These are phyloP conservation scores for Brevimyrus niger DNA, from an alignment of 2,113 vertebrate species.

Conservation along the genomic window DNA sequence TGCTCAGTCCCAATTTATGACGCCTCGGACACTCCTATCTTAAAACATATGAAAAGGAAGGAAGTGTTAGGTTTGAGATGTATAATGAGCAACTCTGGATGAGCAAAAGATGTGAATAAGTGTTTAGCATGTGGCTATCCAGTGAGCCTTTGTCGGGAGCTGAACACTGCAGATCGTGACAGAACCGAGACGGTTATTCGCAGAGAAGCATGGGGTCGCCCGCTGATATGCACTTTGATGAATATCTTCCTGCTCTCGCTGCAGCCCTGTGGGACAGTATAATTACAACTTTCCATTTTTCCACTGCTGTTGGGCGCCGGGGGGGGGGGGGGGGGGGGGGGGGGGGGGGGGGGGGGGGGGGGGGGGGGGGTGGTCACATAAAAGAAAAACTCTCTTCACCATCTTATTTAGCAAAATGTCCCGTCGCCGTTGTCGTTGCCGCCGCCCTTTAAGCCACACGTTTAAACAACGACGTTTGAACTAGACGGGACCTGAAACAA, in stretches of 20 bases:
- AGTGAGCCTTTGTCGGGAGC: neutral
- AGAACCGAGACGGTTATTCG: neutral
- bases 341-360: neutral
- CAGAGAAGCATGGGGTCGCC: slow-evolving; percentile 24
- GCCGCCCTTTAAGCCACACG: neutral
- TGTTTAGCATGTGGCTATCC: neutral
- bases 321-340: neutral
- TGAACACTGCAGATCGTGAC: neutral
- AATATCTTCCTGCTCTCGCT: slow-evolving; percentile 37
- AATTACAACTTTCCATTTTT: slow-evolving; percentile 44
- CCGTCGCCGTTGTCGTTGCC: neutral
- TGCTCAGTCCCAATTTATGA: neutral
- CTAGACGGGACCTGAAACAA: neutral
- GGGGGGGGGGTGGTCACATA: neutral
- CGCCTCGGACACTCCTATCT: neutral
- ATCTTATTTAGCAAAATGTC: slow-evolving; percentile 33
- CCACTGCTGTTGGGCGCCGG: neutral
- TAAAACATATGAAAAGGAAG: neutral
- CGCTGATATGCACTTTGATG: slow-evolving; percentile 38
- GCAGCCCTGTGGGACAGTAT: slow-evolving; percentile 36
- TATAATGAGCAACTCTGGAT: neutral
- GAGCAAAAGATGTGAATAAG: neutral
- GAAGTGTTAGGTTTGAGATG: neutral
- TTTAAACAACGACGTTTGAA: neutral
- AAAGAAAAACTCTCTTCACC: slow-evolving; percentile 36